Evolutionary conservation across 2,888 invertebrate species (phyloP).

Genomic region (Clanis bilineata): DNA sequence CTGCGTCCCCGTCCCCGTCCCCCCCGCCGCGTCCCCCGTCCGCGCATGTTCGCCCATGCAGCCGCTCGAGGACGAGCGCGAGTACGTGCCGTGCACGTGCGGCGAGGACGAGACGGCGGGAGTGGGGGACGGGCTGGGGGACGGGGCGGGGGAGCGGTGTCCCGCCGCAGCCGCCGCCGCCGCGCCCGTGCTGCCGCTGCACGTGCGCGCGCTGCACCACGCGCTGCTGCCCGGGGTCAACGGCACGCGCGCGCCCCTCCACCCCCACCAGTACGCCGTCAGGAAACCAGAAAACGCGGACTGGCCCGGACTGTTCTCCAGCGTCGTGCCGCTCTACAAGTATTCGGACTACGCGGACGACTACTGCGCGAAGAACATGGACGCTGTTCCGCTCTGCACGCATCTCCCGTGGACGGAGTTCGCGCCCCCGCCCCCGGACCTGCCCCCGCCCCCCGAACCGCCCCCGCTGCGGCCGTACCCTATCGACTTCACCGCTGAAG

Average conservation of each 20-base stretch:
- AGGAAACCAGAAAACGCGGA: conserved; percentile 51
- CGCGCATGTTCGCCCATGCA: conserved; percentile 32
- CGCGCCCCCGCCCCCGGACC: conserved; percentile 64
- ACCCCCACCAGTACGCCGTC: conserved; percentile 68
- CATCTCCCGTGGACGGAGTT: conserved; percentile 65
- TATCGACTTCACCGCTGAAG: conserved; percentile 23
- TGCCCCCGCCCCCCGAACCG: conserved; percentile 60
- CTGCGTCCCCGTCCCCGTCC: conserved; percentile 22
- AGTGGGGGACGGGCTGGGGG: conserved; percentile 43
- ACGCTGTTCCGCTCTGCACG: conserved; percentile 57
- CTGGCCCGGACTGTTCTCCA: conserved; percentile 61
- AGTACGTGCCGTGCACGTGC: conserved; percentile 58
- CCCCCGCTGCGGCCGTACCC: conserved; percentile 63
- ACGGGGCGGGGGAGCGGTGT: conserved; percentile 45
- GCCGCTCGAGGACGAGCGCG: conserved; percentile 61
- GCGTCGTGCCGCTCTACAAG: conserved; percentile 70
- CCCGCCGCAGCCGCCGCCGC: conserved; percentile 67
- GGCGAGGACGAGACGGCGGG: conserved; percentile 34
- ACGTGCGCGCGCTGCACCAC: conserved; percentile 80
- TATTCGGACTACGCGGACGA: conserved; percentile 78
- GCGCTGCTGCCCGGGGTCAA: conserved; percentile 82
- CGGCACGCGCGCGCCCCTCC: conserved; percentile 77
- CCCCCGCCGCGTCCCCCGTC: conserved; percentile 24
- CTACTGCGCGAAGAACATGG: conserved; percentile 68
- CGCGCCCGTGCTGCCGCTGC: conserved; percentile 67